These are phyloP conservation scores for Falco cherrug DNA, from an alignment of 2,797 vertebrate genomes.

Conservation along the genomic window DNA sequence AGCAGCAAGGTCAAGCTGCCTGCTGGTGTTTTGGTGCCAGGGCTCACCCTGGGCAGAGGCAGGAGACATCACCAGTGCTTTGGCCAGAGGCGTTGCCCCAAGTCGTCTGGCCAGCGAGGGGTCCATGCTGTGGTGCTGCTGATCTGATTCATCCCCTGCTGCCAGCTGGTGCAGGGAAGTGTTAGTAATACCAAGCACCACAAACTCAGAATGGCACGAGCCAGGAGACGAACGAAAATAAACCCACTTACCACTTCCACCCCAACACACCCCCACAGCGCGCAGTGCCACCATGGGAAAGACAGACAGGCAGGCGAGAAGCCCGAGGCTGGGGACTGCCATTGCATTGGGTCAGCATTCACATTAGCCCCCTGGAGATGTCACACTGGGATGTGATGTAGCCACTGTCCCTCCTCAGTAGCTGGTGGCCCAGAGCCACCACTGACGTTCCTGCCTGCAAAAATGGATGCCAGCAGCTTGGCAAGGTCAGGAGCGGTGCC, in stretches of 20 bases:
- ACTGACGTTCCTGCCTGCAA: neutral
- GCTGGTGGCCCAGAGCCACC: neutral
- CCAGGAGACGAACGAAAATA: conserved; percentile 54
- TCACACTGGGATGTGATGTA: accelerated
- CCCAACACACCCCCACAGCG: neutral
- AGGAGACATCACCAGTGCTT: neutral
- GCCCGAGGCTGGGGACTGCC: neutral
- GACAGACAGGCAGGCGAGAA: neutral
- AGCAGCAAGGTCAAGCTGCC: neutral
- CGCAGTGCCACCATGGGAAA: neutral
- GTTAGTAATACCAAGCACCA: conserved; percentile 6
- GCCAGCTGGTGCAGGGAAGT: conserved; percentile 49
- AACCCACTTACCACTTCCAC: conserved; percentile 55
- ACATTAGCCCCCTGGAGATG: neutral
- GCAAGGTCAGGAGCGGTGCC: neutral
- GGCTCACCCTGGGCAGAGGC: neutral
- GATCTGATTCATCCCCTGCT: conserved; percentile 37
- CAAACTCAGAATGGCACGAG: conserved; percentile 11
- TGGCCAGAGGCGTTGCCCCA: neutral
- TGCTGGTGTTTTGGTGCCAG: neutral
- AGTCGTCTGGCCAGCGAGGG: neutral
- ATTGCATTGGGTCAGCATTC: accelerated
- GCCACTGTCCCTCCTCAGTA: neutral
- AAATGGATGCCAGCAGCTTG: neutral
- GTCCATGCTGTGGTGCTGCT: neutral